Base-by-base conservation (phyloP, 1,140 invertebrate species). In the Ruditapes philippinarum region DNA sequence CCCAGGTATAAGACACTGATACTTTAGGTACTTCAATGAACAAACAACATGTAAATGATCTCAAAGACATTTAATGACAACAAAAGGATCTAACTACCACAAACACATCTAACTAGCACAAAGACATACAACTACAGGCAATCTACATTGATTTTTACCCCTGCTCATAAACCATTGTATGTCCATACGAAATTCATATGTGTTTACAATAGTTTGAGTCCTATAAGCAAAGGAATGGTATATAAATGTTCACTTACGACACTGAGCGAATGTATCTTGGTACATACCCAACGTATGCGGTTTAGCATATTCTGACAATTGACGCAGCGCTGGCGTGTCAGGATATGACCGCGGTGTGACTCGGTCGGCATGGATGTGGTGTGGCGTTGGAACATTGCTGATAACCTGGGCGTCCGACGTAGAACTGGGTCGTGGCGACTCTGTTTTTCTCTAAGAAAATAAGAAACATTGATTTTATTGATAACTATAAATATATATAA, bases 251-350 rank as follows among this genome's bases (percentile, higher is more conserved):
- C 54, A 57, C 54, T 57, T 57, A 57, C 54, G 25, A 65, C 40
- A 74, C 28, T 65, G 28, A 68, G 54, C 54, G 54, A 57, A 25
- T 25, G 54, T 57, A n/a, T 57, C 54, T 57, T 70, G 45, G 51
- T 36, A 90, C 90, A 76, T 89, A 94, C 93, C 94, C 74, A 92
- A 45, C 1, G 91, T 92, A 90, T 95, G 95, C 14, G 95, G 95
- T 81, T 95, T 93, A 36, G 95, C 95, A 92, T 96, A 96, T 93
- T 96, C 97, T 90, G 96, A 96, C 0, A 99, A 96, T 94, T 99
- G 98, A 38, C 98, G 96, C 40, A 99, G 95, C 2, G 99, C 98
- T 4, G 98, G 98, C 0, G 98, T 99, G 94, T 99, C 99, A 28
- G 92, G 91, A 94, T 98, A 99, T 0, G 96, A 97, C 49, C 97